phyloP scores from a whole-genome alignment of 2,113 vertebrate species.

The Haplotaxodon microlepis region DNA sequence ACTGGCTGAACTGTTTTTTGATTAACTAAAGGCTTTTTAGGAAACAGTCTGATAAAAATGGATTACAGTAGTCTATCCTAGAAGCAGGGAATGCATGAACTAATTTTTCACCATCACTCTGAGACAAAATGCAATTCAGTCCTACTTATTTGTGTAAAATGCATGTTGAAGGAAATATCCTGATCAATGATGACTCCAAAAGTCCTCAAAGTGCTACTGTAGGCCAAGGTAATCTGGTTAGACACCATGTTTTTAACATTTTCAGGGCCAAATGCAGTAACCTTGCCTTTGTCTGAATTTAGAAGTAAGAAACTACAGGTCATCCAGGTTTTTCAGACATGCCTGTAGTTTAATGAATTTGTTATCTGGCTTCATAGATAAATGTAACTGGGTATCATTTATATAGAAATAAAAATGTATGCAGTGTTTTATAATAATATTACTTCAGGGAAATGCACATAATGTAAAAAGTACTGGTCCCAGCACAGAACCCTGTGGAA shows the following conservation, averaged over 20 bases:
- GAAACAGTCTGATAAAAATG: neutral
- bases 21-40: neutral
- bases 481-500: neutral
- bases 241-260: neutral
- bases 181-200: neutral
- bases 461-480: neutral
- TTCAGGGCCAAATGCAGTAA: neutral
- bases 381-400: neutral
- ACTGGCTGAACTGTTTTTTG: neutral
- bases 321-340: neutral
- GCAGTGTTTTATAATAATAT: neutral
- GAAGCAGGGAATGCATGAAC: neutral
- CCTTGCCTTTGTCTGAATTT: neutral
- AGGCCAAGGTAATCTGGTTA: neutral
- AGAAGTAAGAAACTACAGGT: neutral
- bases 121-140: neutral
- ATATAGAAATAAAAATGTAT: neutral
- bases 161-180: neutral
- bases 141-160: neutral
- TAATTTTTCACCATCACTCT: neutral
- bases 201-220: neutral
- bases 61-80: neutral
- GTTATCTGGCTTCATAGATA: neutral
- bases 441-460: neutral
- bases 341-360: neutral